Evolutionary conservation across 2,888 invertebrate species (phyloP), one percentile per base, ranked within the genome.

Genomic region (Atethmia centrago): DNA sequence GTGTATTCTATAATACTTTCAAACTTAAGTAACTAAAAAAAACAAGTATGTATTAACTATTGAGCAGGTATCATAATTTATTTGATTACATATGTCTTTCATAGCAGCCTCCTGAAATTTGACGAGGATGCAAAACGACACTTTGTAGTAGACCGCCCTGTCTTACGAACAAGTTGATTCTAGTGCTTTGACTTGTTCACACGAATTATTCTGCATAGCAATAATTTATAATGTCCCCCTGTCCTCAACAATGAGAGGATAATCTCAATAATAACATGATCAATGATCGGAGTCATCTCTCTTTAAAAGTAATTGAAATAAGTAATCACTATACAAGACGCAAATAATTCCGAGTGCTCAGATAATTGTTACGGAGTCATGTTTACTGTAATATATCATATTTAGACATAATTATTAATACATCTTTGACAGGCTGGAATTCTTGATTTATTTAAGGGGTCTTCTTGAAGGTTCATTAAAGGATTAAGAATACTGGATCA

Each of bases 261-360:
- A 72, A 77, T 74, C 36, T 77, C 58, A 76, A 84, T 67, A 66
- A 72, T 59, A 71, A 45, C 51, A 63, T 66, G 71, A 64, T 78
- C 70, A 75, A 66, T 73, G 55, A 79, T 71, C 74, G 40, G 25
- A 56, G 51, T 59, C 67, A 58, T 61, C 62, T 63, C 49, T 68
- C 58, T 80, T 84, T 75, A 80, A 67, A 75, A 84, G 74, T 81
- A 76, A 81, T 84, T 68, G 53, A 76, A 74, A 65, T 84, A 86
- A 74, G 67, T 84, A 86, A 86, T 84, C 61, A 74, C 55, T 74
- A 58, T n/a, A 66, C 61, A 56, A 49, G 73, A 76, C 70, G 59
- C 74, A 81, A 76, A 80, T 71, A 73, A 79, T 74, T 53, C 42
- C 68, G 28, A 80, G 42, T 42, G 47, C 21, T 42, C 51, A 68